Percentiles rank a stretch among this genome's conserved stretches.
phyloP scores from a whole-genome alignment of 2,113 vertebrate genomes.

The Lepisosteus oculatus region DNA sequence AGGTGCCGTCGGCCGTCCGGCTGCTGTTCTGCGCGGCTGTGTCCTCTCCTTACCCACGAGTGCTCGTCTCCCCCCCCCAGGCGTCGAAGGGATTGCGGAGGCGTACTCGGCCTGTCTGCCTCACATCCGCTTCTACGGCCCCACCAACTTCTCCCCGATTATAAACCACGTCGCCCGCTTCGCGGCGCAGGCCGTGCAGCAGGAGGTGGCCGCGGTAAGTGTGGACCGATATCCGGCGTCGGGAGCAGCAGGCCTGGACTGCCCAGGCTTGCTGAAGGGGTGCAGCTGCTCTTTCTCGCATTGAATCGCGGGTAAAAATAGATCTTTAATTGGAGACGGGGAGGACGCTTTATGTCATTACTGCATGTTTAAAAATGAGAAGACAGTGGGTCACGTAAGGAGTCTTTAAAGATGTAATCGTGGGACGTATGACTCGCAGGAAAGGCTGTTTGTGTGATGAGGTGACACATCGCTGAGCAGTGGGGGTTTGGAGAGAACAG shows the following conservation, averaged over 20 bases:
- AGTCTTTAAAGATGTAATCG: too few relatives aligned
- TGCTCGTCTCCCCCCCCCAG: slow-evolving; percentile 46
- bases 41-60: neutral
- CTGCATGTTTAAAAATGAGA: too few relatives aligned
- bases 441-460: too few relatives aligned
- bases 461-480: too few relatives aligned
- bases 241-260: too few relatives aligned
- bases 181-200: slow-evolving; percentile 87
- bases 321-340: too few relatives aligned
- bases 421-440: too few relatives aligned
- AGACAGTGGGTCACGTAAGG: too few relatives aligned
- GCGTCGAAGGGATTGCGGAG: slow-evolving; percentile 92
- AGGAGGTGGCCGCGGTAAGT: slow-evolving; percentile 84
- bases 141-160: slow-evolving; percentile 95
- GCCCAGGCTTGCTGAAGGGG: neutral
- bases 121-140: slow-evolving; percentile 94
- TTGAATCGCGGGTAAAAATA: too few relatives aligned
- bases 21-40: neutral
- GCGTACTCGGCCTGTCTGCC: slow-evolving; percentile 91
- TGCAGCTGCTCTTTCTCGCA: too few relatives aligned
- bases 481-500: too few relatives aligned
- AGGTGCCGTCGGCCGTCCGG: slow-evolving; percentile 37
- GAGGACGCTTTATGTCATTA: too few relatives aligned
- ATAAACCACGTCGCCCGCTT: slow-evolving; percentile 93
- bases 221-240: fast-evolving